phyloP scores from a whole-genome alignment of 2,888 invertebrate species.

The Brachynemurus nebulosus region DNA sequence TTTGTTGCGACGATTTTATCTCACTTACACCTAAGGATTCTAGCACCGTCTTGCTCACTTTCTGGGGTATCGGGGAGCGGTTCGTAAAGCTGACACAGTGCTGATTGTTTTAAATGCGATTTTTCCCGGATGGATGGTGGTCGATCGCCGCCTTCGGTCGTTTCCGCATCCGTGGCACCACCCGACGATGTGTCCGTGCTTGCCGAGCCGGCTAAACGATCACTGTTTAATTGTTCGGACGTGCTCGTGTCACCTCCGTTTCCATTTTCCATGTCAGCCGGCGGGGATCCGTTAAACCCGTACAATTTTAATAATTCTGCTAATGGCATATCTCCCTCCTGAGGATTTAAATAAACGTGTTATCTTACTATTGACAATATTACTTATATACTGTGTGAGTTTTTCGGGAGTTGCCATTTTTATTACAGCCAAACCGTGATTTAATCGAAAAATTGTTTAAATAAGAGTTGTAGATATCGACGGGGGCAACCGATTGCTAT shows the following conservation, averaged over 20 bases:
- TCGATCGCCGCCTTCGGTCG: constrained; percentile 20
- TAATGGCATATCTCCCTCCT: constrained; percentile 93
- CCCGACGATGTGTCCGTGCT: constrained; percentile 7
- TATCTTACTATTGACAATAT: too few species aligned
- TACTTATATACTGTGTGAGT: too few species aligned
- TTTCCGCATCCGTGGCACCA: constrained; percentile 20
- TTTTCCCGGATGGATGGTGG: constrained; percentile 10
- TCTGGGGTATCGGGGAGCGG: constrained; percentile 30
- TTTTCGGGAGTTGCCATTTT: too few species aligned
- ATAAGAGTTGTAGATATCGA: too few species aligned
- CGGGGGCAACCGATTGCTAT: too few species aligned
- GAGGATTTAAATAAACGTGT: too few species aligned
- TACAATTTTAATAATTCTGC: constrained; percentile 86
- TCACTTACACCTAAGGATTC: constrained; percentile 36
- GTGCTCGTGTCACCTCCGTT: constrained; percentile 24
- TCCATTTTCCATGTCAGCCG: constrained; percentile 25
- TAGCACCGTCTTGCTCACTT: constrained; percentile 30
- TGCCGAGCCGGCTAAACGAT: constrained; percentile 13
- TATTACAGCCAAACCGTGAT: too few species aligned
- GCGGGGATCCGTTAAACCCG: constrained; percentile 40
- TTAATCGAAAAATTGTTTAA: too few species aligned
- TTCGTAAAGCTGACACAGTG: constrained; percentile 40
- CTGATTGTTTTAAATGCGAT: constrained; percentile 28
- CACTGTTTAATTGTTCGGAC: constrained; percentile 8
- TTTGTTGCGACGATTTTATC: neutral